Base-by-base conservation (phyloP, 2,113 vertebrate genomes). In the Ammospiza nelsoni region DNA sequence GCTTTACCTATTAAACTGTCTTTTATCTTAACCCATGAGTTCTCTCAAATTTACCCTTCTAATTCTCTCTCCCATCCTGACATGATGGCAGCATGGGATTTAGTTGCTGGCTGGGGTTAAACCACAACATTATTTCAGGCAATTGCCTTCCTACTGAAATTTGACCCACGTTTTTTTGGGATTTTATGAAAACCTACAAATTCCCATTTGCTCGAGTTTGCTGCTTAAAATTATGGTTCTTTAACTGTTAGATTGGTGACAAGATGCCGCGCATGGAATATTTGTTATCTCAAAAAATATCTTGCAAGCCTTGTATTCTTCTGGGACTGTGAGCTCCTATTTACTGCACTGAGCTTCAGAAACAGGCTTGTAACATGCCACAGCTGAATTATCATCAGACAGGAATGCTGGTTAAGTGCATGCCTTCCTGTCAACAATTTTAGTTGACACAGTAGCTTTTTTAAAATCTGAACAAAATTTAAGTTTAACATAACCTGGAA, bases 401-500 rank as follows among this genome's bases (percentile, higher is more conserved):
- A 63, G 73, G 85, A 91, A 77, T 41, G 33, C n/a, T 74, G 77
- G 22, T 65, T 92, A 92, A 52, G 25, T 79, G 16, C 31, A 54
- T 55, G 39, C 49, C 16, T 95, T 94, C 28, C 71, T 95, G 52
- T 81, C 62, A 71, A 39, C 63, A 41, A 83, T 89, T 94, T 88
- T 74, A 90, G 48, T 92, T 91, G 71, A 68, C 54, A 80, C 24
- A 49, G 82, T 57, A 71, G 52, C 8, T 19, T 52, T 28, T 54
- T 54, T 29, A 67, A 63, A 72, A 72, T 77, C 86, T 84, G 63
- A 94, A 79, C 65, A 94, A 95, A 84, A 68, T 49, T 84, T 62
- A 83, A 87, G 44, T 96, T 91, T 84, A 89, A 91, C 67, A 79
- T 72, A 96, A 59, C 88, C 94, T 94, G 58, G 49, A 67, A 94